phyloP scores from a whole-genome alignment of 92 coral and sea anemone genomes.

The Umimayanthus kanabou region DNA sequence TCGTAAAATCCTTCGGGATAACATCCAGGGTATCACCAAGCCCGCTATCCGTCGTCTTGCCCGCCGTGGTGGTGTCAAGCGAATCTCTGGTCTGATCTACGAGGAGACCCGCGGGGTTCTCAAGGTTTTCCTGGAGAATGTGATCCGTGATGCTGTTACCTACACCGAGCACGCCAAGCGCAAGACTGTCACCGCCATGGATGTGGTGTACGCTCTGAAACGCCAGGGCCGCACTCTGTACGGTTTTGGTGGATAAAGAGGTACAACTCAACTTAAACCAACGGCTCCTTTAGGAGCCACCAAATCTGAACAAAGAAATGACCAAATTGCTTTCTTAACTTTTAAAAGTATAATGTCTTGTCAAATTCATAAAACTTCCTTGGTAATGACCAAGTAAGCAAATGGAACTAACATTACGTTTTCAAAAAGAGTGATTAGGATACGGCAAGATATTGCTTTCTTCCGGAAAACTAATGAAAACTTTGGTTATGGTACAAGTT shows the following conservation, averaged over 20 bases:
- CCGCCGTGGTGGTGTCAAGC: slow-evolving; percentile 93
- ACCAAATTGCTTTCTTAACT: no score
- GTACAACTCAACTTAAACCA: not conserved
- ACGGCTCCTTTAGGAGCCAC: slow-evolving; percentile 95
- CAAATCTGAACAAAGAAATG: slow-evolving; percentile 23
- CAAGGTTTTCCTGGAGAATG: slow-evolving; percentile 86
- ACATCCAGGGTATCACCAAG: slow-evolving; percentile 91
- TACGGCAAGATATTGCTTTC: no score
- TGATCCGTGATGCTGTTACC: slow-evolving; percentile 87
- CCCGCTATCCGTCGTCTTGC: slow-evolving; percentile 94
- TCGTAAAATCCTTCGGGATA: slow-evolving; percentile 89
- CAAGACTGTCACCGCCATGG: slow-evolving; percentile 89
- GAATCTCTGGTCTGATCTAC: slow-evolving; percentile 88
- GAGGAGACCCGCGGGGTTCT: slow-evolving; percentile 93
- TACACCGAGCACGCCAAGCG: slow-evolving; percentile 71
- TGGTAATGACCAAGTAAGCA: no score
- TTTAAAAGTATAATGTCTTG: no score
- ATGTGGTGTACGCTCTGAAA: slow-evolving; percentile 87
- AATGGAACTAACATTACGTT: no score
- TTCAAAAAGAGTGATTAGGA: no score
- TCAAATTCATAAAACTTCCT: no score
- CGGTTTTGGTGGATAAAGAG: slow-evolving; percentile 54
- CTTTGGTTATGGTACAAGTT: no score
- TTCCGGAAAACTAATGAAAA: no score
- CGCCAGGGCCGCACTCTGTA: slow-evolving; percentile 88